Base-by-base conservation (phyloP, 2,797 vertebrate genomes). In the Nyctalus aviator region DNA sequence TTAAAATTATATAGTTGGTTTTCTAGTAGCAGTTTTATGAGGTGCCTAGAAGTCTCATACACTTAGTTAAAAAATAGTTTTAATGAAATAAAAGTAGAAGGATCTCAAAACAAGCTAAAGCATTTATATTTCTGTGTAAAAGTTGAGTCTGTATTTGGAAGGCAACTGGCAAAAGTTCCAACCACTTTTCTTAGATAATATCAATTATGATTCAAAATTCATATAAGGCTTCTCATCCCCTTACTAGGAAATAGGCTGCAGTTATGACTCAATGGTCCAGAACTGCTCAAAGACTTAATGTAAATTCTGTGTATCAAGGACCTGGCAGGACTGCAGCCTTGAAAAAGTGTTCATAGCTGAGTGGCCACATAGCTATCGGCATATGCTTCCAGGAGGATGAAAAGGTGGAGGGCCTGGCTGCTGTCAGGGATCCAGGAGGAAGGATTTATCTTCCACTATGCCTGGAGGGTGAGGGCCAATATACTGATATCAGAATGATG, bases 151-250 rank as follows among this genome's bases (percentile, higher is more conserved):
- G 7, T 32, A 77, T 82, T 84, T 85, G 68, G 83, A 94, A 91
- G 94, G 57, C 41, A 53, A 62, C 32, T 30, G 83, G 48, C 62
- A 18, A 64, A 94, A 77, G 41, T 84, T 17, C 53, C 59, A 59
- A 55, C 21, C 66, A 48, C 81, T 93, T 91, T 78, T 76, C 71
- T 53, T 32, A 89, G 55, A 87, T 91, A 94, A 94, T 82, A 75
- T 84, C 91, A 92, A 62, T 20, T 57, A 64, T 82, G 93, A 94
- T 32, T 91, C 69, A 95, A 95, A 96, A 93, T 84, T 90, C 77
- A 95, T 78, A 59, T 68, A 84, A 35, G 50, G 81, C n/a, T 90
- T 88, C 57, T 48, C 35, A 68, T 53, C 91, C 75, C 21, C 84
- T 95, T 79, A 71, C 83, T 78, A 94, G 78, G 81, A 96, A 96